Base-by-base conservation (phyloP, 2,113 vertebrate species). In the Lepisosteus osseus region DNA sequence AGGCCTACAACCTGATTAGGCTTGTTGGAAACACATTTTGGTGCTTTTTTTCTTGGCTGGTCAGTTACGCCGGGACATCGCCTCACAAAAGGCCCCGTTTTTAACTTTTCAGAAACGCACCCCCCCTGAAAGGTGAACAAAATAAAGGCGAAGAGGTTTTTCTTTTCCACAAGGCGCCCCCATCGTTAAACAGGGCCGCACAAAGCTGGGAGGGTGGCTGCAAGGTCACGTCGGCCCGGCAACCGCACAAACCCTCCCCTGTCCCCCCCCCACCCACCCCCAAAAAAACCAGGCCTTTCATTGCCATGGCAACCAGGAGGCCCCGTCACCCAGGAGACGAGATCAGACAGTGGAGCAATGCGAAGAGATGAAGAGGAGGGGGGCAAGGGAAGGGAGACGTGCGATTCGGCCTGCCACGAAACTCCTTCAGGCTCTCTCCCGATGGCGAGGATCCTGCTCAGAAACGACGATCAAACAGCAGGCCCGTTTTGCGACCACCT, bases 201-300 rank as follows among this genome's bases (percentile, higher is more conserved):
- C 62, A 64, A 64, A 17, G 62, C 62, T 6, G 8, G 40, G 3
- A 29, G 62, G 62, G 62, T 64, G 8, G 62, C 62, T 64, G 62
- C 62, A 64, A 64, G 62, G 62, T 64, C 62, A 64, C 17, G 17
- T 64, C 40, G 62, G 62, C 62, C 13, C 62, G 62, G 62, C 62
- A 64, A 64, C 62, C 17, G 62, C 17, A 42, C 4, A 4, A 51
- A 42, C 8, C 62, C 40, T 17, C 3, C 40, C 62, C 15, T 29
- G 40, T 17, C 17, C 8, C 62, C 17, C 14, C 40, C 40, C 15
- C 15, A 17, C 15, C 15, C 15, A 17, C 15, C 15, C 15, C 15
- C 15, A 64, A 17, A 17, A 17, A 17, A 17, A 64, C n/a, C 41
- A 64, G 41, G 62, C 15, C 62, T 64, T 64, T 64, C 62, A 64